Base-by-base conservation (phyloP, 1,140 invertebrate species). In the Drosophila oshimai region DNA sequence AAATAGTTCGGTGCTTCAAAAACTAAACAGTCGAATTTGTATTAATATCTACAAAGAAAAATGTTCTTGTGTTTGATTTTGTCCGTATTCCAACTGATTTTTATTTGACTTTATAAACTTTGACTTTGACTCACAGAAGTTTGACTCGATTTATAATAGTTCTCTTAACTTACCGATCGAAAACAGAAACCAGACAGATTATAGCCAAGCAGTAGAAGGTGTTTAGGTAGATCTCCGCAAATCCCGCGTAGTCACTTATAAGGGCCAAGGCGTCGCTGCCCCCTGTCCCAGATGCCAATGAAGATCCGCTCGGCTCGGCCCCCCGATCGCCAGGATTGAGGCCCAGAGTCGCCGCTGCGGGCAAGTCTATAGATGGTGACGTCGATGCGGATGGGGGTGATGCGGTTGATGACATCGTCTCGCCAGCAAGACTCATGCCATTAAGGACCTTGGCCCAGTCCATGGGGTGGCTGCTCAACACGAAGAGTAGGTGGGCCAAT, bases 171-270 rank as follows among this genome's bases (percentile, higher is more conserved):
- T 54, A 91, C 90, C 90, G 84, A 90, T 91, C 90, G 28, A 91
- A 89, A 10, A 91, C 83, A 2, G 90, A 91, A 47, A 91, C 89
- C 45, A 91, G 67, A 47, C 90, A 91, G 10, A 91, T 49, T 24
- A 91, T 90, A 6, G 89, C 88, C 76, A 91, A 68, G 53, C 88
- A 91, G 33, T 90, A 91, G 53, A 91, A 91, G 22, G 90, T 90
- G 44, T 91, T 91, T 10, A 90, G 39, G 44, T 91, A 91, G 15
- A 89, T 89, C 42, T 90, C 83, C 33, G 90, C 88, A 64, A 90
- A 91, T 29, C 79, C 70, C 4, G 78, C 76, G 71, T 91, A 91
- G 17, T 91, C 89, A 13, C 81, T 74, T 10, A 86, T 87, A 15
- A 86, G 39, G 3, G 81, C 49, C 45, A 87, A 4, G 1, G 78